A percentile compares a stretch with the other conserved stretches of the same genome.
Conservation (phyloP, 2,888 invertebrate genomes). For the Eurois occulta region DNA sequence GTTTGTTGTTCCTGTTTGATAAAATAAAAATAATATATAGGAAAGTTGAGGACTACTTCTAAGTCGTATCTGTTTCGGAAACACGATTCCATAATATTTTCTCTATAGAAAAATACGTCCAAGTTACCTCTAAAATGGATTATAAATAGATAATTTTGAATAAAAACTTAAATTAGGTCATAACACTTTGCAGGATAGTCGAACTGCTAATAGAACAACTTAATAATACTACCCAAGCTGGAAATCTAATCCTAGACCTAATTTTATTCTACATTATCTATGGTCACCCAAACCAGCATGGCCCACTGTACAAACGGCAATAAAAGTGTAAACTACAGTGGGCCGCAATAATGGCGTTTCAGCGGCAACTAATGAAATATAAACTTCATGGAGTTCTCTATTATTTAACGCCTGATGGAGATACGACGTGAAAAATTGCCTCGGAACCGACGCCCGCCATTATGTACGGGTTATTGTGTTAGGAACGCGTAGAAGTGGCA, state of each 20-base stretch:
- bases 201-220: neutral
- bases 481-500: conserved; percentile 59
- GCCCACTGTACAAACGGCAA: conserved; percentile 36
- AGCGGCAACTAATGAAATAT: conserved; percentile 81
- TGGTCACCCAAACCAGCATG: conserved; percentile 21
- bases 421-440: conserved; percentile 76
- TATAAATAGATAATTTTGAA: too few relatives aligned
- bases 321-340: conserved; percentile 51
- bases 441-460: conserved; percentile 58
- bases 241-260: neutral
- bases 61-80: too few relatives aligned
- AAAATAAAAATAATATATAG: too few relatives aligned
- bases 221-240: neutral
- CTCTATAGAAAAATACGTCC: too few relatives aligned
- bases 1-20: too few relatives aligned
- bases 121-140: too few relatives aligned
- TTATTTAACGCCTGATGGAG: conserved; percentile 72
- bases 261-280: neutral
- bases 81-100: too few relatives aligned
- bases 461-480: conserved; percentile 41
- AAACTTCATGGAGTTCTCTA: conserved; percentile 71
- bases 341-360: conserved; percentile 67
- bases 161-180: too few relatives aligned
- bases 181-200: too few relatives aligned
- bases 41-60: too few relatives aligned